Evolutionary conservation across 2,888 invertebrate species (phyloP).

Genomic region (Nephrocerus scutellatus): DNA sequence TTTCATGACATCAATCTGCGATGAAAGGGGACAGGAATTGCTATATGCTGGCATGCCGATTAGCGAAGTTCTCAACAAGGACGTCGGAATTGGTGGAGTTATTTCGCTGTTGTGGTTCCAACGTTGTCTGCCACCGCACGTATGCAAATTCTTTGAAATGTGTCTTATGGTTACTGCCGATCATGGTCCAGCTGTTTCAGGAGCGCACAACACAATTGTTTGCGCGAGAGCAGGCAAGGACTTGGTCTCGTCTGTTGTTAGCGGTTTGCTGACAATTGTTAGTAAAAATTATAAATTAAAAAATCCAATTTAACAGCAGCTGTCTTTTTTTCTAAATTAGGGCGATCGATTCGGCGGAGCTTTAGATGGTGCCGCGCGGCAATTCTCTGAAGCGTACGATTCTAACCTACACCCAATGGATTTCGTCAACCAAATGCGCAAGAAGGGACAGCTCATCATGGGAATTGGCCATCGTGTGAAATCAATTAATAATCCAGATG

Average conservation of each 20-base stretch:
- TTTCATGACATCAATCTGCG: conserved; percentile 99
- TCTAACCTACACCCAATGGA: conserved; percentile 92
- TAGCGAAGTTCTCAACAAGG: conserved; percentile 81
- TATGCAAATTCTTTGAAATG: conserved; percentile 97
- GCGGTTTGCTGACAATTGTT: conserved; percentile 93
- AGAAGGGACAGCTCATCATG: conserved; percentile 96
- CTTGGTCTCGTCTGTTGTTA: conserved; percentile 90
- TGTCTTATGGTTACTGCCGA: conserved; percentile 98
- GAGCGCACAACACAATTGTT: conserved; percentile 97
- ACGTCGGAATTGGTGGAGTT: conserved; percentile 96
- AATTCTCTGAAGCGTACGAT: conserved; percentile 96
- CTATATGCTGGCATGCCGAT: conserved; percentile 93
- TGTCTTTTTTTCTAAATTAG: conserved; percentile 51
- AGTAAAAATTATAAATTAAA: conserved; percentile 43
- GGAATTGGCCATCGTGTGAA: conserved; percentile 94
- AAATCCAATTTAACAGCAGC: background rate
- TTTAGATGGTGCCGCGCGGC: conserved; percentile 92
- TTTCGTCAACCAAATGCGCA: conserved; percentile 96
- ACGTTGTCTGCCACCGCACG: conserved; percentile 86
- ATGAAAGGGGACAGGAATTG: conserved; percentile 95
- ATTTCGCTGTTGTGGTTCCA: conserved; percentile 98
- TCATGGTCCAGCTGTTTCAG: conserved; percentile 98
- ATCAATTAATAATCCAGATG: conserved; percentile 97
- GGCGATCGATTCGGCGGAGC: conserved; percentile 99
- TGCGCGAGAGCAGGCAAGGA: conserved; percentile 97